Conservation (phyloP, 2,113 vertebrate species). For the Columbina picui region DNA sequence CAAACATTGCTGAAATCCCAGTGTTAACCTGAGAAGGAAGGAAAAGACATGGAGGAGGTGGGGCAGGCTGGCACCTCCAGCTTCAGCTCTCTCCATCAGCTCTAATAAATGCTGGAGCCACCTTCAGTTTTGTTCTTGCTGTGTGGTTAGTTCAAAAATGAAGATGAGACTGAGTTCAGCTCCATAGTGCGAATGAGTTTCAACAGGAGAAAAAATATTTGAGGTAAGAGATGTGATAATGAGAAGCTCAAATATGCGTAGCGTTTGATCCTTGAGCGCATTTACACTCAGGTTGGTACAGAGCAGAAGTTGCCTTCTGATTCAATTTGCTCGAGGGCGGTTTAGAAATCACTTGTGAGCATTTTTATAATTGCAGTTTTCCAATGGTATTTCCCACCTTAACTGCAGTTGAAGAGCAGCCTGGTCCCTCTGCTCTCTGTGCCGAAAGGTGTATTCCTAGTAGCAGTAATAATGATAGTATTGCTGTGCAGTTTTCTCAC, state of each 20-base stretch:
- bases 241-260: background rate
- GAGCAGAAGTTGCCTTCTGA: background rate
- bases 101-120: background rate
- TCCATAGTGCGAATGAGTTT: background rate
- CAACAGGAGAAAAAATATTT: conserved; percentile 13
- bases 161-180: background rate
- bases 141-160: background rate
- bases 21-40: background rate
- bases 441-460: background rate
- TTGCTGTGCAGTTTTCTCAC: background rate
- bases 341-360: background rate
- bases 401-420: background rate
- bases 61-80: background rate
- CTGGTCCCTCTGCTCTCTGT: background rate
- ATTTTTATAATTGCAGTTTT: conserved; percentile 1
- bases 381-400: background rate
- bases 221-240: conserved; percentile 12
- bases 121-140: background rate
- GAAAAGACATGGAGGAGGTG: background rate
- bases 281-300: background rate
- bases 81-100: background rate
- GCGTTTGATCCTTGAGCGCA: background rate
- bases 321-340: background rate
- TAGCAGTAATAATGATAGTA: background rate
- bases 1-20: background rate